Percentiles rank a stretch among this genome's conserved stretches.
phyloP scores from a whole-genome alignment of 2,797 vertebrate species.

The Spondyliosoma cantharus region DNA sequence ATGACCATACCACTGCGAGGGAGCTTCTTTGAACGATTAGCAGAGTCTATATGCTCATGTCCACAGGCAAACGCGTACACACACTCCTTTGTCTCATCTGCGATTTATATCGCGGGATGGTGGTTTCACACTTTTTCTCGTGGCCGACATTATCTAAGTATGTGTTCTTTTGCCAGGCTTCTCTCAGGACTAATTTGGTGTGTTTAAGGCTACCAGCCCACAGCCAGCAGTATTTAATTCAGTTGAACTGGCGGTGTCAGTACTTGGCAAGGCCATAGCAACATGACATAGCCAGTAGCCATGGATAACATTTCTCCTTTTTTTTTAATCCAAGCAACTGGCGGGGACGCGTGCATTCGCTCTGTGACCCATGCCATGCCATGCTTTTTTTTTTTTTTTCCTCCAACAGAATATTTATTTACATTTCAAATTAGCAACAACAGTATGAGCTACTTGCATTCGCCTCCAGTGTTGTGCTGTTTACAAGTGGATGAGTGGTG shows the following conservation, averaged over 20 bases:
- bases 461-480: constrained; percentile 16
- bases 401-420: constrained; percentile 15
- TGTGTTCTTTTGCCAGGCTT: constrained; percentile 44
- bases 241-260: constrained; percentile 54
- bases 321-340: constrained; percentile 1
- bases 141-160: constrained; percentile 57
- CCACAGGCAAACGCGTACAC: constrained; percentile 26
- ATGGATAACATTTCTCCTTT: constrained; percentile 55
- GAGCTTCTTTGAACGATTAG: constrained; percentile 58
- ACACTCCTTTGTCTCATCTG: constrained; percentile 30
- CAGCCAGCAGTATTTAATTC: constrained; percentile 58
- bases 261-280: constrained; percentile 55
- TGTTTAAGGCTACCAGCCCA: constrained; percentile 59
- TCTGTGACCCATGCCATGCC: constrained; percentile 32
- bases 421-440: constrained; percentile 16
- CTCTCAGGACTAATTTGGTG: constrained; percentile 58
- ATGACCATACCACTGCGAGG: constrained; percentile 65
- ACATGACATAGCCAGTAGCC: constrained; percentile 59
- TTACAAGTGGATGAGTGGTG: constrained; percentile 37
- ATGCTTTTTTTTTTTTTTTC: neutral
- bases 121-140: constrained; percentile 65
- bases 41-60: constrained; percentile 37
- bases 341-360: constrained; percentile 18
- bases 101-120: constrained; percentile 54
- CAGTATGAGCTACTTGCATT: constrained; percentile 31